Conservation (phyloP, 2,888 invertebrate genomes). For the Patella pellucida region DNA sequence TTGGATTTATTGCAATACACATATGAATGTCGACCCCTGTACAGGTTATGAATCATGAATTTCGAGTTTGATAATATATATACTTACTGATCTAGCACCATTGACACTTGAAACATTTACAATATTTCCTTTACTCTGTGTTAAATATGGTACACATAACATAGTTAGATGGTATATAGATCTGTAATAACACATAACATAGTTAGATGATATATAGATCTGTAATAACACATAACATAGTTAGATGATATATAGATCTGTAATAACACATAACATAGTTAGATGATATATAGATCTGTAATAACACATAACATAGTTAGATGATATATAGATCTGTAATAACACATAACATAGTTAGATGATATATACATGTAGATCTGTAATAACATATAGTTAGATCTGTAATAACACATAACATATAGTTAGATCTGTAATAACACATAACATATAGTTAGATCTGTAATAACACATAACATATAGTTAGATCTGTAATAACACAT, state of each 20-base stretch:
- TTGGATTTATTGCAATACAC: neutral
- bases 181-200: conserved; percentile 44
- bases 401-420: too few relatives aligned
- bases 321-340: conserved; percentile 70
- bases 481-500: too few relatives aligned
- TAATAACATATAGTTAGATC: too few relatives aligned
- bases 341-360: neutral
- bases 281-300: too few relatives aligned
- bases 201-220: too few relatives aligned
- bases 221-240: conserved; percentile 47
- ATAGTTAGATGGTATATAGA: conserved; percentile 79
- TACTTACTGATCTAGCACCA: conserved; percentile 82
- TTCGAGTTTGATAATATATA: neutral
- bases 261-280: neutral
- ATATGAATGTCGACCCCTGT: neutral
- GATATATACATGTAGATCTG: too few relatives aligned
- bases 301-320: conserved; percentile 85
- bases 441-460: too few relatives aligned
- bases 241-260: conserved; percentile 60
- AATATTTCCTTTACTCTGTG: conserved; percentile 72
- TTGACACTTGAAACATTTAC: conserved; percentile 96
- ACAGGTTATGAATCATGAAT: neutral
- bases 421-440: too few relatives aligned
- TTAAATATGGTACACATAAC: conserved; percentile 87
- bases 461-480: too few relatives aligned